phyloP scores from a whole-genome alignment of 2,113 vertebrate species.

The Noturus placidus region DNA sequence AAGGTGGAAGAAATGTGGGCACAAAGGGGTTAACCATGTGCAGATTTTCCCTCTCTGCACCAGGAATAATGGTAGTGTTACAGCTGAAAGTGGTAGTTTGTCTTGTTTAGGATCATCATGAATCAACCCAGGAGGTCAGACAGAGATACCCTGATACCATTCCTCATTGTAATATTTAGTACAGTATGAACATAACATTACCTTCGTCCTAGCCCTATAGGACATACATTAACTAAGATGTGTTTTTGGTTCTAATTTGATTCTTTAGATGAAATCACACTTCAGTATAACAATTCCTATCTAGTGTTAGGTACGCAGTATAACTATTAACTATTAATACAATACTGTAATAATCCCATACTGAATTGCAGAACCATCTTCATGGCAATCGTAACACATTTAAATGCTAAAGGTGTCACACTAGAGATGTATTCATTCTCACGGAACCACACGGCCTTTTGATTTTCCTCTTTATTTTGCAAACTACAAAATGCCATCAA shows the following conservation, averaged over 20 bases:
- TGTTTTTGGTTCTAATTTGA: neutral
- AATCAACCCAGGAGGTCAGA: neutral
- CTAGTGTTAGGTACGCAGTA: neutral
- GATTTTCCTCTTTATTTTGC: constrained; percentile 98
- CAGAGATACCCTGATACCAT: too few relatives aligned
- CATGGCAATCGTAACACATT: neutral
- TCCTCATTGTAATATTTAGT: neutral
- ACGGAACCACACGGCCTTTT: constrained; percentile 61
- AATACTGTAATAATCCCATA: neutral
- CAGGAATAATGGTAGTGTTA: neutral
- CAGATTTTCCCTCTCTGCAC: neutral
- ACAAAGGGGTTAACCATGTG: neutral
- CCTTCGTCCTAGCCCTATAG: neutral
- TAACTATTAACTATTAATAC: neutral
- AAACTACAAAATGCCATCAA: constrained; percentile 99
- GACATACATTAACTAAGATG: neutral
- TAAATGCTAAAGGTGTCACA: neutral
- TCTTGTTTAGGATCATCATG: neutral
- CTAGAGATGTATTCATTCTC: neutral
- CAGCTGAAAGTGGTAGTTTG: neutral
- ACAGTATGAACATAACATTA: neutral
- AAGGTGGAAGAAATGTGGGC: neutral
- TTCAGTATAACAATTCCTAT: neutral
- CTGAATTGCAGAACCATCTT: neutral
- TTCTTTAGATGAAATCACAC: neutral